Base-by-base conservation (phyloP, 2,113 vertebrate species). In the Xiphophorus maculatus region DNA sequence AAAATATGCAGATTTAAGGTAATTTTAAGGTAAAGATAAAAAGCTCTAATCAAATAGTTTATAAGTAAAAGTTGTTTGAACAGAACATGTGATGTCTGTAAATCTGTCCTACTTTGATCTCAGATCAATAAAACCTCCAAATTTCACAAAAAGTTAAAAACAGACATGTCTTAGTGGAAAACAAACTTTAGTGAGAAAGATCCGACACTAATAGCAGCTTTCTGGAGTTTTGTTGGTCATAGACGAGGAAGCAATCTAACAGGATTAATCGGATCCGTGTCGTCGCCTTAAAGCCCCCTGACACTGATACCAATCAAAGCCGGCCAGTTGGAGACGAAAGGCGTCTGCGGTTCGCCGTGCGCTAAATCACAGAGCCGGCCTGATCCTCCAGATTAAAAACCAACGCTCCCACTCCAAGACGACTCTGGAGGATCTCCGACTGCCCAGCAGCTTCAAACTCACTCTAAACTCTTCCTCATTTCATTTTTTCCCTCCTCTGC, bases 361-460 rank as follows among this genome's bases (percentile, higher is more conserved):
- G 75, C 76, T 86, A 81, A 90, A 73, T 86, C 89, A 79, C 83
- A 77, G 89, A 22, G 44, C 69, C 86, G 90, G 89, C 32, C 51
- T 89, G 84, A 90, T 85, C 89, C 85, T 54, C 67, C 35, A 83
- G 88, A 90, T 91, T 87, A 86, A 0, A 81, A 77, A 51, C 76
- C 80, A 90, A 90, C 83, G 80, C 68, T 30, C 63, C 74, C 88
- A 75, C 88, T 90, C 65, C 66, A 30, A 28, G 77, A 62, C 7
- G 70, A 76, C 61, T 65, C 37, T 27, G 63, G 67, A 22, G 67
- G 37, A 44, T 70, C 82, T 81, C 8, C 65, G 28, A 27, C 2
- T 11, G 35, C 35, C 35, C 35, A 8, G 33, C 29, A 30, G 8
- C 15, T 17, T 15, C 19, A 10, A n/a, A 58, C 5, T 65, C 68